A percentile compares a stretch with the other conserved stretches of the same genome.
Evolutionary conservation across 2,888 invertebrate species (phyloP).

Genomic region (Colostygia pectinataria): DNA sequence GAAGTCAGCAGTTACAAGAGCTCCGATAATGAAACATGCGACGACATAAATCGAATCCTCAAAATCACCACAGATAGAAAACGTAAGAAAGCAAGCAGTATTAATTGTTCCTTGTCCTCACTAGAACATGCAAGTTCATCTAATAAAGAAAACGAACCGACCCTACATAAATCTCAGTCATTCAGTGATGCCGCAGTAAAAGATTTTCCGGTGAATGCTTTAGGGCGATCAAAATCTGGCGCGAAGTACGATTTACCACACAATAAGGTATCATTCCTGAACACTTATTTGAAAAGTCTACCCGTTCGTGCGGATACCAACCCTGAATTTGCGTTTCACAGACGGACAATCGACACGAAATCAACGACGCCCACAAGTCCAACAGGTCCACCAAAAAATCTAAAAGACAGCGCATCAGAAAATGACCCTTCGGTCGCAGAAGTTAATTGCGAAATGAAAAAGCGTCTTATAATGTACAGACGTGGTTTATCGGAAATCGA

Average conservation of each 20-base stretch:
- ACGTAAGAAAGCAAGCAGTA: constrained; percentile 42
- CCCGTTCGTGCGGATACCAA: constrained; percentile 65
- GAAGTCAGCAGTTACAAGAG: constrained; percentile 80
- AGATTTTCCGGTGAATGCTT: constrained; percentile 44
- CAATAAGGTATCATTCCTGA: constrained; percentile 77
- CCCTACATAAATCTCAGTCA: constrained; percentile 71
- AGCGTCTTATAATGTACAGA: constrained; percentile 77
- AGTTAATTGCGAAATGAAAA: constrained; percentile 74
- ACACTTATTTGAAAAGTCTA: constrained; percentile 80
- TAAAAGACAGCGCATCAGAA: constrained; percentile 63
- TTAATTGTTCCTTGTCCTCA: constrained; percentile 48
- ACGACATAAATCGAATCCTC: constrained; percentile 49
- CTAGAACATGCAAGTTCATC: constrained; percentile 45
- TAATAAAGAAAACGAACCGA: constrained; percentile 52
- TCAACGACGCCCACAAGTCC: constrained; percentile 12
- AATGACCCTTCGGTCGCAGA: constrained; percentile 70
- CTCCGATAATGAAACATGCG: constrained; percentile 75
- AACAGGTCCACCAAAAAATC: constrained; percentile 48
- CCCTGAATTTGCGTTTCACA: constrained; percentile 66
- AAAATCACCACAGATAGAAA: constrained; percentile 38
- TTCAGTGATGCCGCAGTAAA: constrained; percentile 59
- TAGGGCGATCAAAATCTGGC: constrained; percentile 70
- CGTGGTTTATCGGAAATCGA: constrained; percentile 76
- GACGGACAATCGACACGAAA: constrained; percentile 27
- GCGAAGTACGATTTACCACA: constrained; percentile 64